A percentile compares a stretch with the other conserved stretches of the same genome.
These are phyloP conservation scores for Mustela nigripes DNA, from an alignment of 2,113 vertebrate species.

Conservation along the genomic window DNA sequence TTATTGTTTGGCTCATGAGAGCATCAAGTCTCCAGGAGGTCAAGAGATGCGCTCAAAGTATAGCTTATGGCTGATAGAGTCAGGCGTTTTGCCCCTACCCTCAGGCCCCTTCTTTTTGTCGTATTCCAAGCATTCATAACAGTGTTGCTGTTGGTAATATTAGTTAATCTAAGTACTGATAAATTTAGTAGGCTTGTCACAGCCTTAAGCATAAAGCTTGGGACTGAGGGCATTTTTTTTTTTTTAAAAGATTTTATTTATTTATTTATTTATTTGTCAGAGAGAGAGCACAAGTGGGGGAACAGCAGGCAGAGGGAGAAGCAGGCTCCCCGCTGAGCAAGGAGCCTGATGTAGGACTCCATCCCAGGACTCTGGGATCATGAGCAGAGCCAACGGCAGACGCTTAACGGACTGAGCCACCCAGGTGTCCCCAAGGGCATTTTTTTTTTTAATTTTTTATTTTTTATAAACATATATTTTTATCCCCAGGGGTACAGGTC, in stretches of 20 bases:
- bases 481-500: too few species aligned
- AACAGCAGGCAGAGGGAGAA: too few species aligned
- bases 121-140: background rate
- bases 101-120: background rate
- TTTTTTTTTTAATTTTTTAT: background rate
- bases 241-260: too few species aligned
- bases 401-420: too few species aligned
- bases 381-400: too few species aligned
- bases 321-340: too few species aligned
- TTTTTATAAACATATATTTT: too few species aligned
- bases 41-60: background rate
- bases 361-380: too few species aligned
- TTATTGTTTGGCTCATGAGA: slow-evolving; percentile 31
- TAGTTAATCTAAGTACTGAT: background rate
- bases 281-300: too few species aligned
- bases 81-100: background rate
- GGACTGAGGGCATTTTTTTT: background rate
- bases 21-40: background rate
- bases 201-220: background rate
- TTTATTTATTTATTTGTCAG: too few species aligned
- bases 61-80: background rate
- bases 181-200: background rate
- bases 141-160: slow-evolving; percentile 33
- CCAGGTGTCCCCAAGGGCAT: background rate
- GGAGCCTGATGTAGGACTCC: too few species aligned